Evolutionary conservation across 2,797 vertebrate species (phyloP), one percentile per base, ranked within the genome.

Genomic region (Phalloptychus januarius): DNA sequence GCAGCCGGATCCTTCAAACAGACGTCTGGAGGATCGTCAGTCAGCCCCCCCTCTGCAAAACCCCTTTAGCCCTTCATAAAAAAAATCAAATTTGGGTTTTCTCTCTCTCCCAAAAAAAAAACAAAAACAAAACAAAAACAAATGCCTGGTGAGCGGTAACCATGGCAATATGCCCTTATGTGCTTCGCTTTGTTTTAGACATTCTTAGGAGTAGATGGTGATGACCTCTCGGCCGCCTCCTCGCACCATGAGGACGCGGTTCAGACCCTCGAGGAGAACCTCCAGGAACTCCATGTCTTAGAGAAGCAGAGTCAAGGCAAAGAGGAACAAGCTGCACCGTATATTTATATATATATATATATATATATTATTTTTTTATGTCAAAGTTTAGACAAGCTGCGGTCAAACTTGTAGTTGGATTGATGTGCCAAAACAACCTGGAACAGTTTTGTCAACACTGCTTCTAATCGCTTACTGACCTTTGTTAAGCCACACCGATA

Each of bases 201-300:
- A 50, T 18, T n/a, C 75, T 82, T 93, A 99, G 71, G 98, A 99
- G 89, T 99, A 99, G 94, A 99, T 99, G 87, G 98, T 99, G 94
- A 99, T 97, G 91, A 99, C 98, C 94, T 99, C 98, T 11, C 97
- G 96, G 73, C 98, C 98, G 0, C 98, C 97, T 20, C 98, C 98
- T 75, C 98, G 95, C 72, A 99, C 98, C 88, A 99, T 87, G 0
- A 99, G 95, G 72, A 98, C 98, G 80, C 97, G 93, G 90, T 97
- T 96, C 81, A 99, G 94, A 67, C 98, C 98, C 89, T 99, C 98
- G 0, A 98, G 97, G 78, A 99, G 93, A 86, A 99, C 98, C 92
- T 99, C 98, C 72, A 99, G 93, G 88, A 99, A 99, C 93, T 99
- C 98, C 97, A 99, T 99, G 79, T 99, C 98, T 99, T 95, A 80